Percentiles rank a stretch among this genome's conserved stretches.
Evolutionary conservation across 2,888 invertebrate genomes (phyloP).

Genomic region (Acanthosoma haemorrhoidale): DNA sequence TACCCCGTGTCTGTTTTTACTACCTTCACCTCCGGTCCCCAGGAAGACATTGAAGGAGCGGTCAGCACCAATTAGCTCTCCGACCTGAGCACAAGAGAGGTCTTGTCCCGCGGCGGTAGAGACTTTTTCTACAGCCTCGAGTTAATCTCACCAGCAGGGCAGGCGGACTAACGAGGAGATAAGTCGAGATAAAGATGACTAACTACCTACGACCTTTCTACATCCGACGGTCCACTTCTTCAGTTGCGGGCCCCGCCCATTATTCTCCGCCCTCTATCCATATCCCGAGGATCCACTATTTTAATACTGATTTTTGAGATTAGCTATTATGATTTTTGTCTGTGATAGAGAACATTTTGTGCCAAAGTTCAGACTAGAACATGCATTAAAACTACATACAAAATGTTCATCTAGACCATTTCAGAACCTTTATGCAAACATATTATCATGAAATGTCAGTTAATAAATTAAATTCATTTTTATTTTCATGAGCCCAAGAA

Average conservation of each 20-base stretch:
- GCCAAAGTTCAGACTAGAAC: too few relatives aligned
- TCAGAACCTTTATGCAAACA: too few relatives aligned
- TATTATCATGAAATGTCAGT: too few relatives aligned
- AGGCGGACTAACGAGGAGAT: slow-evolving; percentile 14
- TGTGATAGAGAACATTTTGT: too few relatives aligned
- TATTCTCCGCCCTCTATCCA: not conserved
- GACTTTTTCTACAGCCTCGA: not conserved
- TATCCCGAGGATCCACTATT: too few relatives aligned
- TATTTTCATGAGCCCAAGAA: too few relatives aligned
- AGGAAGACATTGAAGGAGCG: slow-evolving; percentile 2
- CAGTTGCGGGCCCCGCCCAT: not conserved
- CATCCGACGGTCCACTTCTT: too few relatives aligned
- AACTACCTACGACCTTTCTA: slow-evolving; percentile 24
- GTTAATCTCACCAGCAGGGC: not conserved
- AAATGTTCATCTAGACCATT: too few relatives aligned
- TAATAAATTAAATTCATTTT: too few relatives aligned
- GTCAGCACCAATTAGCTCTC: not conserved
- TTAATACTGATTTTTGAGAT: too few relatives aligned
- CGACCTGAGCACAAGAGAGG: not conserved
- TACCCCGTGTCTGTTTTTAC: not conserved
- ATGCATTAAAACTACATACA: too few relatives aligned
- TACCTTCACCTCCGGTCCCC: not conserved
- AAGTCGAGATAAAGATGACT: slow-evolving; percentile 18
- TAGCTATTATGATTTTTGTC: too few relatives aligned
- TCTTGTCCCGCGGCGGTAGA: not conserved